Base-by-base conservation (phyloP, 2,113 vertebrate genomes). In the Aramus guarauna region DNA sequence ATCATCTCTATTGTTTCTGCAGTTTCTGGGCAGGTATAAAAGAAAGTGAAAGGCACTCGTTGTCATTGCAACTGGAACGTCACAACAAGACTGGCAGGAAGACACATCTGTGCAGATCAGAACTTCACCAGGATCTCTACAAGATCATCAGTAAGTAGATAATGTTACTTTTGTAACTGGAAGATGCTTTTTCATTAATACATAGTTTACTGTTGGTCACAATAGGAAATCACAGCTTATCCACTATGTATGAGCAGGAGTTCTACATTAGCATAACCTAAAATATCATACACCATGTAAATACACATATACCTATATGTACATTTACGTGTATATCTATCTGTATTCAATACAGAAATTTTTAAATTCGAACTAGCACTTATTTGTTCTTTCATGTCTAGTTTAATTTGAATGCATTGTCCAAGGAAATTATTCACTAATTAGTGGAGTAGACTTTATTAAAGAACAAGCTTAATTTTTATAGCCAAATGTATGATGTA, bases 21-120 rank as follows among this genome's bases (percentile, higher is more conserved):
- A 74, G n/a, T 43, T 63, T n/a, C 90, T 55, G 94, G 76, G 87
- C 74, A 93, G 92, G 29, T 97, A 95, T 94, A 97, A 97, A 97
- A 96, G 96, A 53, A 14, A 14, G 36, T 5, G 90, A 52, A 34
- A 92, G 87, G 72, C 75, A 37, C 67, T 43, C 0, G 2, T 56
- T 39, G 72, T 75, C 88, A 68, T 9, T 88, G 91, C 63, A 8
- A 34, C 68, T 47, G 78, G 53, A 72, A 59, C 72, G 1, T 47
- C 80, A 29, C 9, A 2, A 17, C 37, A 9, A 15, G 69, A 36
- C 55, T 22, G 53, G 86, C 53, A 34, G 72, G 66, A 48, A 94
- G 52, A 12, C 34, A 37, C 52, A 37, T 16, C 66, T 14, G 77
- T 41, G 76, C 71, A 32, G 94, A 32, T 56, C 79, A 32, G 52